These are phyloP conservation scores for Balanococcus diminutus DNA, from an alignment of 2,888 invertebrate species.

Conservation along the genomic window DNA sequence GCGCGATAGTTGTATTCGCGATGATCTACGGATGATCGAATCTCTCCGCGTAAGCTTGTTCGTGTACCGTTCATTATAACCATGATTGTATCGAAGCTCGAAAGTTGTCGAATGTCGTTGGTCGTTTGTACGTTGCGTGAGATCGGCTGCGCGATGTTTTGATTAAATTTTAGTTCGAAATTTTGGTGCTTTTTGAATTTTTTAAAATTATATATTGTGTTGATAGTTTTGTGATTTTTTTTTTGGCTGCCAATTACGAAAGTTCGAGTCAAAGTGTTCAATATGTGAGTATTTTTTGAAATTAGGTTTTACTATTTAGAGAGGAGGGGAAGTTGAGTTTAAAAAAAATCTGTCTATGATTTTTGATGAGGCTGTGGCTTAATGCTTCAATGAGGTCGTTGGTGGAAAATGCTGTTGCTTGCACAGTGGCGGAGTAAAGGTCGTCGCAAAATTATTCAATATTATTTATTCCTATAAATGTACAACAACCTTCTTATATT, in stretches of 20 bases:
- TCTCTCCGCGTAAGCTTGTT: neutral
- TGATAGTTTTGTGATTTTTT: neutral
- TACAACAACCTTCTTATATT: neutral
- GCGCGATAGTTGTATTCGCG: neutral
- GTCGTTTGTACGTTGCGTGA: neutral
- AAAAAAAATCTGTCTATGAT: too few species aligned
- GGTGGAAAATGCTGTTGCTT: neutral
- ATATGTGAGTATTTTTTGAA: neutral
- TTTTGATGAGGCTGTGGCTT: too few species aligned
- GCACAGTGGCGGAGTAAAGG: neutral
- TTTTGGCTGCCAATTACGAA: neutral
- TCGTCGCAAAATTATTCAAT: neutral
- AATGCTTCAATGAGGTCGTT: too few species aligned
- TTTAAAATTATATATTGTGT: neutral
- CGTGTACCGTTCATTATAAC: neutral
- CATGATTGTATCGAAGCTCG: neutral
- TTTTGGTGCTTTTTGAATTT: neutral
- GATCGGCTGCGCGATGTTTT: neutral
- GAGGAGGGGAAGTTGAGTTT: too few species aligned
- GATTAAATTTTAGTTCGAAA: neutral
- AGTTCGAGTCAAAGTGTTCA: neutral
- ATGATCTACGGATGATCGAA: conserved; percentile 15
- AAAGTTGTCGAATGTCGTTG: neutral
- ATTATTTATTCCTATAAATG: neutral
- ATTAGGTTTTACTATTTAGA: neutral